A percentile compares a stretch with the other conserved stretches of the same genome.
These are phyloP conservation scores for Rhinatrema bivittatum DNA, from an alignment of 2,797 vertebrate species.

Conservation along the genomic window DNA sequence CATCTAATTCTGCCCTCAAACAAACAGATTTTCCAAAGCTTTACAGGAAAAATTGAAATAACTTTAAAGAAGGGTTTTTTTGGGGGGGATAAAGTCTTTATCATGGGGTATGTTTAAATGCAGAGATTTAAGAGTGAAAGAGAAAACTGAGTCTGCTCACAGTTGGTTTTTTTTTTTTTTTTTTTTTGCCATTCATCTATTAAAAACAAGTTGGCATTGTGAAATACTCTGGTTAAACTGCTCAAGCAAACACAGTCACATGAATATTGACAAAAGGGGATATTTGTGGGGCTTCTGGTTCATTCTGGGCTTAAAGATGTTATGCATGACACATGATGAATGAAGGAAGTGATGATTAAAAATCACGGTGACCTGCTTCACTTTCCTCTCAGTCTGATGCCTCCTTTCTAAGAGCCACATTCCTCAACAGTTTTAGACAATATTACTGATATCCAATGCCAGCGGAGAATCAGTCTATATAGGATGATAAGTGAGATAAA, in stretches of 20 bases:
- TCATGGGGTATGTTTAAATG: slow-evolving; percentile 92
- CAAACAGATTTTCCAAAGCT: slow-evolving; percentile 99
- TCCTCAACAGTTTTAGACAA: no score
- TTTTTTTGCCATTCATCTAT: slow-evolving; percentile 66
- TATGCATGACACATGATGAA: no score
- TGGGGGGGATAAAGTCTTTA: slow-evolving; percentile 80
- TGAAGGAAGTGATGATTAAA: slow-evolving; percentile 54
- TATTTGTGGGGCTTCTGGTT: slow-evolving; percentile 54
- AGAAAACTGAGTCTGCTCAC: slow-evolving; percentile 75
- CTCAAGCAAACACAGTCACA: slow-evolving; percentile 40
- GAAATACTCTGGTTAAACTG: slow-evolving; percentile 47
- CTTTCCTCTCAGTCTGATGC: slow-evolving; percentile 36
- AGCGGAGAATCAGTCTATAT: no score
- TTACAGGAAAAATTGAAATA: slow-evolving; percentile 99
- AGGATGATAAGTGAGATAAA: no score
- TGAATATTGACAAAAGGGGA: slow-evolving; percentile 48
- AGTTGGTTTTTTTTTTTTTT: no score
- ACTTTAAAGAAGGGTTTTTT: slow-evolving; percentile 95
- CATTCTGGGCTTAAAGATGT: slow-evolving; percentile 42
- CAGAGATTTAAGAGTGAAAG: slow-evolving; percentile 71
- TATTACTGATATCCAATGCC: no score
- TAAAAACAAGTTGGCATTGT: slow-evolving; percentile 64
- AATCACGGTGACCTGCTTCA: slow-evolving; percentile 52
- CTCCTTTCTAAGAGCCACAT: slow-evolving; percentile 37
- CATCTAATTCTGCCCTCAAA: slow-evolving; percentile 99